phyloP scores from a whole-genome alignment of 2,113 vertebrate species.

The Dendropsophus ebraccatus region DNA sequence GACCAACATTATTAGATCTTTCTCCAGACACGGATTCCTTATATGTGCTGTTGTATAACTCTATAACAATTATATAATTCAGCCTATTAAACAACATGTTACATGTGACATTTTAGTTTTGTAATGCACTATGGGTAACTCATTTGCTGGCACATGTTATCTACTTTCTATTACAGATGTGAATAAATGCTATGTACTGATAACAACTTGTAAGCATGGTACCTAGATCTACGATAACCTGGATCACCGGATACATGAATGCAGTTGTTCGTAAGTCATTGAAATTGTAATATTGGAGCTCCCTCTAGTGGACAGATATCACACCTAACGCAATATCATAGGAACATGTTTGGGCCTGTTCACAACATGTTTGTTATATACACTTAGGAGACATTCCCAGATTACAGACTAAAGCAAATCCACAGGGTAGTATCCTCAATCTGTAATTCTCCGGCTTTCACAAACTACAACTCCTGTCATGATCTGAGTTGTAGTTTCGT shows the following conservation, averaged over 20 bases:
- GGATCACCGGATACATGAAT: neutral
- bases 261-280: neutral
- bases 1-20: neutral
- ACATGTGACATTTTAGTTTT: neutral
- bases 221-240: neutral
- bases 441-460: too few relatives aligned
- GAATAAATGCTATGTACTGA: neutral
- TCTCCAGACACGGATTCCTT: neutral
- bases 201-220: neutral
- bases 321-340: neutral
- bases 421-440: too few relatives aligned
- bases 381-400: too few relatives aligned
- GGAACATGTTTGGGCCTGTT: too few relatives aligned
- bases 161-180: neutral
- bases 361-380: too few relatives aligned
- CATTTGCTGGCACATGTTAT: neutral
- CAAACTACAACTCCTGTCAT: too few relatives aligned
- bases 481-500: too few relatives aligned
- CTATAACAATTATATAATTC: neutral
- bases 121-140: neutral
- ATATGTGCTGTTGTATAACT: neutral
- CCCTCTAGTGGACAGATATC: conserved; percentile 24
- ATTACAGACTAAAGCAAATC: too few relatives aligned
- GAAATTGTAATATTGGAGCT: conserved; percentile 37
- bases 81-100: neutral